Conservation (phyloP, 2,797 vertebrate genomes). For the Geotrypetes seraphini region DNA sequence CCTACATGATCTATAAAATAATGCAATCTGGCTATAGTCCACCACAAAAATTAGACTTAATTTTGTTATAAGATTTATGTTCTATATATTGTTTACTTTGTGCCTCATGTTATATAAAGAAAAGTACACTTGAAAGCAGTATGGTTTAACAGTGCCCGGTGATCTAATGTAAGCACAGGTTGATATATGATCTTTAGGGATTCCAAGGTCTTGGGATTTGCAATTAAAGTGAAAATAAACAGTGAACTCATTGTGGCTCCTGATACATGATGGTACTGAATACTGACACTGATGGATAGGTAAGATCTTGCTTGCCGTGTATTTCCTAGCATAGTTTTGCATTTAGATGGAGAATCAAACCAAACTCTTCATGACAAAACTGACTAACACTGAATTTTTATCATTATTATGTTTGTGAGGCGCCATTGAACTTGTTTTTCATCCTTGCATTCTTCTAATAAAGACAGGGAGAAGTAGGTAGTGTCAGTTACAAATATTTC, state of each 20-base stretch:
- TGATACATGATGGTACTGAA: constrained; percentile 7
- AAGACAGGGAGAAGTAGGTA: no score
- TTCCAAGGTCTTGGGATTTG: neutral
- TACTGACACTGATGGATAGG: neutral
- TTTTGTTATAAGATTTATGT: constrained; percentile 10
- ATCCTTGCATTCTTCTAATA: no score
- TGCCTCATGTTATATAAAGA: constrained; percentile 8
- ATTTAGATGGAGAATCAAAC: no score
- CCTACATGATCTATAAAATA: constrained; percentile 1
- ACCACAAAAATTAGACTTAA: constrained; percentile 4
- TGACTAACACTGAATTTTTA: no score
- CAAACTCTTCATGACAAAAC: no score
- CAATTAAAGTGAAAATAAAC: constrained; percentile 7
- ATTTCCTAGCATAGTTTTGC: neutral
- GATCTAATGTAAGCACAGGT: constrained; percentile 21
- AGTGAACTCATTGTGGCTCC: constrained; percentile 5
- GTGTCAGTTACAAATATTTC: no score
- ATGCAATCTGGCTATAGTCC: constrained; percentile 3
- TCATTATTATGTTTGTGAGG: no score
- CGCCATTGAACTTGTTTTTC: no score
- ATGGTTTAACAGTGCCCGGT: constrained; percentile 23
- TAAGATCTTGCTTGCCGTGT: neutral
- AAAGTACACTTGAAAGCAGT: no score
- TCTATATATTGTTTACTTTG: constrained; percentile 7
- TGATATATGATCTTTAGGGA: constrained; percentile 12